Evolutionary conservation across 2,113 vertebrate species (phyloP), one percentile per base, ranked within the genome.

Genomic region (Oreochromis niloticus): DNA sequence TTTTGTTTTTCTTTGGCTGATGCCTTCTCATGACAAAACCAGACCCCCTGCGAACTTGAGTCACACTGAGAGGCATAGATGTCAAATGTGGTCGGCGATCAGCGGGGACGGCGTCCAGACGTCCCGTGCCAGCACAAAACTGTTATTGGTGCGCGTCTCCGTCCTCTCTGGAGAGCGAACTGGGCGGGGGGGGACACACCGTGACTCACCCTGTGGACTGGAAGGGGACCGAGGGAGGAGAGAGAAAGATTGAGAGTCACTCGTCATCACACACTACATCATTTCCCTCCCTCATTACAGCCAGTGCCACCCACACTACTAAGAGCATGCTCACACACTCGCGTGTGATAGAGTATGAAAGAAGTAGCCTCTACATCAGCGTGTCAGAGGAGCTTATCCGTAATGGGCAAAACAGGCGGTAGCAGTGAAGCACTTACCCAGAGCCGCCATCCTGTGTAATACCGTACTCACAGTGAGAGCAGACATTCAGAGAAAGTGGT

Each of bases 381-480:
- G 90, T 88, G 89, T 94, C 89, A 92, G 83, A 89, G 81, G 46
- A 85, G 90, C 86, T 93, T 92, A 93, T 75, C 81, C 80, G 54
- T 93, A 94, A 95, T 94, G 91, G 92, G 66, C 63, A 59, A 87
- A 89, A 87, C 88, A 91, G 88, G 73, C 81, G 17, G 86, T 27
- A 86, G 88, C 90, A 85, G 89, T 86, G 90, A 88, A 87, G 91
- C 93, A 93, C 92, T 95, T 89, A 95, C 55, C 91, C 87, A 59
- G 82, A 92, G 82, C 87, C 89, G 91, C 86, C 79, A 59, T 91
- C 86, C 86, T 82, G 75, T 88, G 83, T 87, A 91, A 92, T 86
- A 85, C 90, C 85, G 86, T 81, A 36, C 59, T 91, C 90, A 81
- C 85, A 78, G 87, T 84, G 85, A 88, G 90, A 90, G 88, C 83